Base-by-base conservation (phyloP, 2,113 vertebrate genomes). In the Poicephalus meyeri region DNA sequence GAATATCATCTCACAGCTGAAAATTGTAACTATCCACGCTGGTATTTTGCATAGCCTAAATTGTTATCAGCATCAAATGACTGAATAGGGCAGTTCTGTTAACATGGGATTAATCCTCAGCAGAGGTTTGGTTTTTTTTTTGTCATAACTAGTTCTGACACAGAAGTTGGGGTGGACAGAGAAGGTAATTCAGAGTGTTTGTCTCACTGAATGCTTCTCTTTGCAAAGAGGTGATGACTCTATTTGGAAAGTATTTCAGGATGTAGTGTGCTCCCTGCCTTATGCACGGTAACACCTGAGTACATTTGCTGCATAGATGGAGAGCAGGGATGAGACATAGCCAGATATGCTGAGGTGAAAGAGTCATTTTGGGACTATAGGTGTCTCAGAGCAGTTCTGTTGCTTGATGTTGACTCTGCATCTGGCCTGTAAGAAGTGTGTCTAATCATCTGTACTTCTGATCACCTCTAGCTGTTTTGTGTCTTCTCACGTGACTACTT, bases 1-100 rank as follows among this genome's bases (percentile, higher is more conserved):
- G 61, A 65, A 35, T 66, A 89, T 87, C 68, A 77, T 90, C 83
- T 86, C 70, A 85, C 94, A 95, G 82, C 81, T 88, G 91, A 86
- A 70, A 94, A 50, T 42, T 78, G 14, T 72, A 92, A 16, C 80
- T 88, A 86, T 86, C 66, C 94, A 29, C 24, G 37, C 13, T 53
- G 58, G 63, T 90, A 89, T 89, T 92, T 84, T 83, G 81, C 69
- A 88, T 86, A 91, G 19, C 46, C 35, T 95, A 58, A 64, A 71
- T 58, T 0, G 3, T 69, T 94, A 80, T 21, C 63, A 73, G 28
- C 68, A 49, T 82, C 66, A 56, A 39, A 64, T 4, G 25, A 65
- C 49, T 70, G 58, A 88, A 29, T 77, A 37, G 58, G 68, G 50
- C 74, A 80, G 44, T 52, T 85, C 89, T 79, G 28, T 95, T 84